Percentiles rank a stretch among this genome's conserved stretches.
Conservation (phyloP, 2,113 vertebrate genomes). For the Ptilorrhoa leucosticta region DNA sequence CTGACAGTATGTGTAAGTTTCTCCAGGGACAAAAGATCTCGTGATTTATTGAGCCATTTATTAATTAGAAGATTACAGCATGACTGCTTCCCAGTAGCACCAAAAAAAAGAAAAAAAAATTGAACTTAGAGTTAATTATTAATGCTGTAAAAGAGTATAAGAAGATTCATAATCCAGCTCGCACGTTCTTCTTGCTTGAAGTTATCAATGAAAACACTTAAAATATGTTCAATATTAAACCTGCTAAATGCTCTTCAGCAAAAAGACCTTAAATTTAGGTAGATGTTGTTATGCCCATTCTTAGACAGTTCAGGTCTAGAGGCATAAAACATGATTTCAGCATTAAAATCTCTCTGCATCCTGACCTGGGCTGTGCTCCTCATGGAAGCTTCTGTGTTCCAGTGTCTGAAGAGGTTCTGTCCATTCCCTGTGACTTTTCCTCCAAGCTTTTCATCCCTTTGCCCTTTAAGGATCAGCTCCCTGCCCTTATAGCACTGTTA, state of each 20-base stretch:
- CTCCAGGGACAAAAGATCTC: conserved; percentile 23
- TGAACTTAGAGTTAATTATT: conserved; percentile 23
- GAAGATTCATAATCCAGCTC: conserved; percentile 34
- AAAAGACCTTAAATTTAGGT: neutral
- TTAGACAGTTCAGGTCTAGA: neutral
- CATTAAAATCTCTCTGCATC: neutral
- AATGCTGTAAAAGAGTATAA: conserved; percentile 10
- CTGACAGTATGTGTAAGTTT: conserved; percentile 41
- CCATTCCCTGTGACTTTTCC: neutral
- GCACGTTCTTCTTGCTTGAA: neutral
- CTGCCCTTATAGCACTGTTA: neutral
- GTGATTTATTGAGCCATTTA: conserved; percentile 38
- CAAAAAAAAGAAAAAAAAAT: neutral
- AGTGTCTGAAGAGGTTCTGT: neutral
- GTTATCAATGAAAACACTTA: neutral
- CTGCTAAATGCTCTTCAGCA: neutral
- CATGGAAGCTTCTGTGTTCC: accelerated
- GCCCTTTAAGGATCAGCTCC: neutral
- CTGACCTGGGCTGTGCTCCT: neutral
- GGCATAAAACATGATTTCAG: neutral
- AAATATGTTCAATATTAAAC: conserved; percentile 18
- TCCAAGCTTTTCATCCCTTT: neutral
- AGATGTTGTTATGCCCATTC: neutral
- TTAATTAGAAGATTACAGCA: conserved; percentile 53
- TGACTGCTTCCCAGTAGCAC: neutral